Evolutionary conservation across 2,797 vertebrate species (phyloP), one percentile per base, ranked within the genome.

Genomic region (Leucoraja ocellata): DNA sequence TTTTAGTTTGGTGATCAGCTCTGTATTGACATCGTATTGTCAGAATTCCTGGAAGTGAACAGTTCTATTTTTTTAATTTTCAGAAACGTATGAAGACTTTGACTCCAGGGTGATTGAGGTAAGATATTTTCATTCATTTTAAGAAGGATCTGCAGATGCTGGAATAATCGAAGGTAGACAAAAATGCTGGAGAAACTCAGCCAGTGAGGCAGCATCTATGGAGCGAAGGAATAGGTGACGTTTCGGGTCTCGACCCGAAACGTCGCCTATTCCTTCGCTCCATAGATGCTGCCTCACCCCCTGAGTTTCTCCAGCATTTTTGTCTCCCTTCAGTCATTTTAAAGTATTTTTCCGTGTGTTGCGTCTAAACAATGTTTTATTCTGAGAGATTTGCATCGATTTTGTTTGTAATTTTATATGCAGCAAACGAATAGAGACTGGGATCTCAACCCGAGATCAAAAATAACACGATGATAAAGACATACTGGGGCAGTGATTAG

Each of bases 21-120:
- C 36, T 76, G 46, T 92, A 28, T 54, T 92, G 54, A 54, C 8
- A 58, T 74, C 54, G 71, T 13, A 9, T 58, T 76, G 76, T 92
- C 39, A 92, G n/a, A 46, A 32, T 14, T 92, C 46, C 25, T 92
- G 5, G 23, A 92, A 92, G 25, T 74, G 68, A 91, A 91, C 74
- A 25, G 46, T 32, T 58, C 93, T 0, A 93, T 94, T 94, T 94
- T 94, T 94, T 93, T 95, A 54, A 81, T 94, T 94, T 93, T 71
- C 96, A 99, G 99, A 99, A 97, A 98, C 97, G 0, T 99, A 97
- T 0, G 96, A 98, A 93, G 96, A 97, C 93, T 99, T 99, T 95
- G 98, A 99, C 94, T 95, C 98, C 0, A 97, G 98, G 81, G 95
- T 99, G 94, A 97, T 99, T 93, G 98, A 99, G 98, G 99, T 99